Evolutionary conservation across 2,888 invertebrate species (phyloP).

Genomic region (Glaucopsyche alexis): DNA sequence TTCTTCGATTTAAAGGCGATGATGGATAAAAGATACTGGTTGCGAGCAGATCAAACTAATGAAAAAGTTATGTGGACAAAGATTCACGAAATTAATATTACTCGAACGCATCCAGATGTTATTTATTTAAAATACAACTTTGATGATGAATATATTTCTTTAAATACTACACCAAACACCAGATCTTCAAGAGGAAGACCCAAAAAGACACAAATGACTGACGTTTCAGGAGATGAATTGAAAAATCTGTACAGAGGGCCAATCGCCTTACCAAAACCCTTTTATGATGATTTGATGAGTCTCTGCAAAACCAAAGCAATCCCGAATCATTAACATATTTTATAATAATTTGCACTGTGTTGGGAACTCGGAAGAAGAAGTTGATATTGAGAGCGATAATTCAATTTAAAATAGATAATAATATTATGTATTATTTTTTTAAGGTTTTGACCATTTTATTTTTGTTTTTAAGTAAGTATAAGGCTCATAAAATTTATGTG

Average conservation of each 20-base stretch:
- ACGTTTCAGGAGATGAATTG: slow-evolving; percentile 31
- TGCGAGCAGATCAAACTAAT: slow-evolving; percentile 3
- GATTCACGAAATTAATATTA: slow-evolving; percentile 14
- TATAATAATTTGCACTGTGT: slow-evolving; percentile 36
- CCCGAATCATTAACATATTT: slow-evolving; percentile 36
- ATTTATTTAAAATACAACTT: slow-evolving; percentile 16
- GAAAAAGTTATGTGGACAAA: slow-evolving; percentile 19
- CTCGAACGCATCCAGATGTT: neutral
- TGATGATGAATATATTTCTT: slow-evolving; percentile 14
- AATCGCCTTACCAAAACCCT: slow-evolving; percentile 35
- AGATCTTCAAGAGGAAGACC: slow-evolving; percentile 35
- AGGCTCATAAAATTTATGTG: too few relatives aligned
- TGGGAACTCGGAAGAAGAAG: slow-evolving; percentile 27
- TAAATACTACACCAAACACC: slow-evolving; percentile 31
- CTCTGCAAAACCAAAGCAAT: slow-evolving; percentile 37
- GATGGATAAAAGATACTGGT: slow-evolving; percentile 21
- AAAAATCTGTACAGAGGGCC: slow-evolving; percentile 33
- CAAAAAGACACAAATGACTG: slow-evolving; percentile 33
- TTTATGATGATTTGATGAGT: slow-evolving; percentile 35
- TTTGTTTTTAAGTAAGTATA: too few relatives aligned
- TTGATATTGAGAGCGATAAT: too few relatives aligned
- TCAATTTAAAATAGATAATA: too few relatives aligned
- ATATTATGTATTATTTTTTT: too few relatives aligned
- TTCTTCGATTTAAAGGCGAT: slow-evolving; percentile 35
- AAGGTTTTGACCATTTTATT: too few relatives aligned